Base-by-base conservation (phyloP, 2,113 vertebrate species). In the Chionis minor region DNA sequence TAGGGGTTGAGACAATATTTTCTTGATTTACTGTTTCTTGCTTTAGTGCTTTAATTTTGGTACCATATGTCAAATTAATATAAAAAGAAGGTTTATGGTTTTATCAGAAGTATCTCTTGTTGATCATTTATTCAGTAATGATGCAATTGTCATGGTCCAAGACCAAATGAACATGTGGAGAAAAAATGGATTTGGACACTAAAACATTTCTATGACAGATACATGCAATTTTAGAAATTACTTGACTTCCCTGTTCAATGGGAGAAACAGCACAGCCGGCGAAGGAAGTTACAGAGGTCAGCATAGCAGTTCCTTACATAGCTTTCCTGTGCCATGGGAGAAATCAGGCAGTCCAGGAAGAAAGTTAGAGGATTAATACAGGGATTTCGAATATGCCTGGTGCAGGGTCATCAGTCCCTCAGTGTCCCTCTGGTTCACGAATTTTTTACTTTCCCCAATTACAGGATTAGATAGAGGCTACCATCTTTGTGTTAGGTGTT, bases 391-490 rank as follows among this genome's bases (percentile, higher is more conserved):
- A 58, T 52, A 44, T 40, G 27, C 7, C 38, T 80, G 27, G 10
- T 58, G 12, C 28, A 65, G 19, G 3, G 6, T 51, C 17, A 33
- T 38, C 4, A 32, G 38, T n/a, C 47, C 5, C 5, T 10, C 10
- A 20, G 9, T 30, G 19, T 62, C 6, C 30, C 28, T 65, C 9
- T 44, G 27, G 6, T 56, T 85, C 19, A 16, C 0, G 0, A 11
- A 6, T 58, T 72, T 32, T 49, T 56, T 63, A 40, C 6, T 79
- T 85, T 35, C 38, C 22, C 30, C 52, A 45, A 15, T 59, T 73
- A 54, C 6, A 45, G 28, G 38, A 47, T 17, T 52, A 71, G 10
- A 23, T 33, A 58, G 12, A 66, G 12, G 28, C 17, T 66, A 44
- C 24, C 10, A 21, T 23, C 16, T 59, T 80, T 17, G 13, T 33